Base-by-base conservation (phyloP, 2,113 vertebrate genomes). In the Bos indicus region DNA sequence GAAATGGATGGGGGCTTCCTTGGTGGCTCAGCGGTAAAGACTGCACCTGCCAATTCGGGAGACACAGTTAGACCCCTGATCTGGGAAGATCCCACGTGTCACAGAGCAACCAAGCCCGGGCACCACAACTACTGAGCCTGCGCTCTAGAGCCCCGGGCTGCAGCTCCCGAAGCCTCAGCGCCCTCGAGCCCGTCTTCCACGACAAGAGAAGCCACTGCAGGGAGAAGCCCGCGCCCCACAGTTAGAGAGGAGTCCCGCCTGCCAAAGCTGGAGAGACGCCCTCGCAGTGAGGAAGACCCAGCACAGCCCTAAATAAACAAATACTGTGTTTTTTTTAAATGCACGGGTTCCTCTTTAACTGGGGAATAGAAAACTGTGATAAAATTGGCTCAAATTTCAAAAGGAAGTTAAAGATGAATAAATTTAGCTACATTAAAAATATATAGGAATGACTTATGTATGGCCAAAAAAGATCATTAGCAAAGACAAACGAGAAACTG, bases 61-160 rank as follows among this genome's bases (percentile, higher is more conserved):
- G 36, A 14, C 23, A 2, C 1, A 12, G 71, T 26, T 4, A 25
- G 40, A 43, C 3, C 40, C 71, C 40, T 43, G 71, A 43, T 7
- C 71, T 6, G 3, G 40, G 43, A 48, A 7, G 74, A 8, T 1
- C 43, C 74, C 40, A 7, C 6, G 23, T 2, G 23, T 7, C 40
- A 14, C 23, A 3, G 40, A 14, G 40, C 23, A 14, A 1, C 40
- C 0, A 1, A 25, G 36, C 36, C 71, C 6, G 1, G 0, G 6
- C 6, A 12, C 71, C 6, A 7, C 71, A 4, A 1, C 71, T 1
- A 0, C 0, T 2, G 36, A 43, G 36, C 0, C 36, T 26, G 71
- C 3, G 10, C 71, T 4, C 71, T 0, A 2, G 71, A 15, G 36
- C 23, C 36, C 11, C 12, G 36, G 36, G 40, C 71, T 15, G 71